Conservation (phyloP, 1,140 invertebrate species). For the Anastrepha obliqua region DNA sequence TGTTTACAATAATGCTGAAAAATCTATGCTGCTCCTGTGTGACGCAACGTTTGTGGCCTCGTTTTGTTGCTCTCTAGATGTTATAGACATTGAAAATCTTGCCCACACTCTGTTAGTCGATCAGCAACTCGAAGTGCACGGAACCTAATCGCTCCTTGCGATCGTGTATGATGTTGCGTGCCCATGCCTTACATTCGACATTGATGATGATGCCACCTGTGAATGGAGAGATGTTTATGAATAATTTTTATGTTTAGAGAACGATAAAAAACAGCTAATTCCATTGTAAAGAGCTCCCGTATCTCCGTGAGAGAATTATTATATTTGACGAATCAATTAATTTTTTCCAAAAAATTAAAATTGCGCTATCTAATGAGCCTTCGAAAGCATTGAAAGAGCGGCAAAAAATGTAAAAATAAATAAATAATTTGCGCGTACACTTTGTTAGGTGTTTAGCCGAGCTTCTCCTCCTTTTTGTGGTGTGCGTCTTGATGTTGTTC, state of each 20-base stretch:
- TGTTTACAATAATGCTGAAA: conserved; percentile 45
- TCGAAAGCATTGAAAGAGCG: too few relatives aligned
- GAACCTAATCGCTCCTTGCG: conserved; percentile 86
- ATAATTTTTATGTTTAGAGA: neutral
- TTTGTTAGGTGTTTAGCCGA: too few relatives aligned
- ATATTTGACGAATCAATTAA: too few relatives aligned
- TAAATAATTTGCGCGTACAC: too few relatives aligned
- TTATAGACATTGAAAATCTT: conserved; percentile 51
- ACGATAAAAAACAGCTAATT: neutral
- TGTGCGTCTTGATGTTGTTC: too few relatives aligned
- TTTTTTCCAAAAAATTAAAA: too few relatives aligned
- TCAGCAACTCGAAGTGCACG: conserved; percentile 92
- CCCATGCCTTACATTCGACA: conserved; percentile 93
- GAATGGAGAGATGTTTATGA: conserved; percentile 65
- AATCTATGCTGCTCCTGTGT: conserved; percentile 19
- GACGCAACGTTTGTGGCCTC: neutral
- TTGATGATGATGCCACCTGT: conserved; percentile 89
- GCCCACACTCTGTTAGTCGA: conserved; percentile 80
- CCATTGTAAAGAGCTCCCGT: too few relatives aligned
- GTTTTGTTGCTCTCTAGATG: conserved; percentile 22
- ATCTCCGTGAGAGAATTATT: too few relatives aligned
- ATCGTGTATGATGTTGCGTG: conserved; percentile 88
- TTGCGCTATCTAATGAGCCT: too few relatives aligned
- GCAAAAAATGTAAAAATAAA: too few relatives aligned
- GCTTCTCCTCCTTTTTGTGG: too few relatives aligned